Percentiles rank a stretch among this genome's conserved stretches.
Evolutionary conservation across 1,140 invertebrate genomes (phyloP).

Genomic region (Plodia interpunctella): DNA sequence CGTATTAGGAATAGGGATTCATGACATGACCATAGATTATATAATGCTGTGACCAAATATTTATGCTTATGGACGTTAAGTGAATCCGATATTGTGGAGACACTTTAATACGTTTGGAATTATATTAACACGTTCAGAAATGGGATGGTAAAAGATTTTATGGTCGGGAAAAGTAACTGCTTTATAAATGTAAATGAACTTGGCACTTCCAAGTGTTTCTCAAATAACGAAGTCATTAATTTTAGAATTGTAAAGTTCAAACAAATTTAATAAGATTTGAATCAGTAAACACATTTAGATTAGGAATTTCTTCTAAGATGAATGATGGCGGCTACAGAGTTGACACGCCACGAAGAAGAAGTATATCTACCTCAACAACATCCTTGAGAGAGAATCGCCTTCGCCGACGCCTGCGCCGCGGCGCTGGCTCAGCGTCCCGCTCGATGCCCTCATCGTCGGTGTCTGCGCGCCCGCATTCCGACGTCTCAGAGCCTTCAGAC

Average conservation of each 20-base stretch:
- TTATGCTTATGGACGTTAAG: background rate
- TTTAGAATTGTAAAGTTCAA: no score
- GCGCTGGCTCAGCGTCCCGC: constrained; percentile 88
- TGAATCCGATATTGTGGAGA: background rate
- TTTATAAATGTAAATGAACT: background rate
- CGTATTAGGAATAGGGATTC: background rate
- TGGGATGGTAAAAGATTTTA: background rate
- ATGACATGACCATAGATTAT: background rate
- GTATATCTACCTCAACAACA: constrained; percentile 68
- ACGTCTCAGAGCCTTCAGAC: constrained; percentile 56
- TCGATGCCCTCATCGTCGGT: constrained; percentile 95
- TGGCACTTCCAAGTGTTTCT: background rate
- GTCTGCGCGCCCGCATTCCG: constrained; percentile 77
- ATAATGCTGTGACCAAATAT: background rate
- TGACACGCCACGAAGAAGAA: no score
- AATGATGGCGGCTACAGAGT: no score
- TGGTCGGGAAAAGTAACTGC: background rate
- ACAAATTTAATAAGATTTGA: no score
- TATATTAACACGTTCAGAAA: background rate
- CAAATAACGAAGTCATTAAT: background rate
- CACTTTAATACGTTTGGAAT: background rate
- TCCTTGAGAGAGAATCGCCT: constrained; percentile 62
- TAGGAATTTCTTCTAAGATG: no score
- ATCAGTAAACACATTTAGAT: no score
- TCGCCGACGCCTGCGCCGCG: constrained; percentile 42